These are phyloP conservation scores for Agonum fuliginosum DNA, from an alignment of 2,888 invertebrate species.

Conservation along the genomic window DNA sequence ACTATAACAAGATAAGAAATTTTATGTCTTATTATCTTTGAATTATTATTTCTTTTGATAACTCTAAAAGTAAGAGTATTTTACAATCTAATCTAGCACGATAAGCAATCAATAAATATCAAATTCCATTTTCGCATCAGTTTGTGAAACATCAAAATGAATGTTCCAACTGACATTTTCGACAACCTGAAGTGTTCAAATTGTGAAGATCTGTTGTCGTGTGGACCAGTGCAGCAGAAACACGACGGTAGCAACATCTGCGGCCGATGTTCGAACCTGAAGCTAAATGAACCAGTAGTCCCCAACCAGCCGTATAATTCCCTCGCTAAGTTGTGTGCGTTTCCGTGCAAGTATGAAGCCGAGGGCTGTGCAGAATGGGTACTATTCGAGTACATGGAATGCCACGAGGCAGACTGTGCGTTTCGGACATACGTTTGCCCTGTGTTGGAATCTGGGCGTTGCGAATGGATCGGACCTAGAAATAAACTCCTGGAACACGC, in stretches of 20 bases:
- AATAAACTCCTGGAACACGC: too few relatives aligned
- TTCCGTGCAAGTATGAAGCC: conserved; percentile 12
- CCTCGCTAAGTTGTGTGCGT: not conserved
- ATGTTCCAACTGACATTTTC: not conserved
- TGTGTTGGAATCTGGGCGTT: not conserved
- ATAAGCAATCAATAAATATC: too few relatives aligned
- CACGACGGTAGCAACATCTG: not conserved
- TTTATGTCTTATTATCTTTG: too few relatives aligned
- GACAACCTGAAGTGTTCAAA: not conserved
- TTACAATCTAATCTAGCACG: too few relatives aligned
- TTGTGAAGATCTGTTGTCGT: not conserved
- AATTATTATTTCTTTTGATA: too few relatives aligned
- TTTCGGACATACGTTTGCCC: not conserved
- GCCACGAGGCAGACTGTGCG: not conserved
- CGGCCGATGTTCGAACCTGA: not conserved
- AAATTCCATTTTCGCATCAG: too few relatives aligned
- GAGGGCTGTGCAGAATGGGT: not conserved
- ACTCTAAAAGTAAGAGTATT: too few relatives aligned
- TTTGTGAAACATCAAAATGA: too few relatives aligned
- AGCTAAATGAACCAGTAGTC: not conserved
- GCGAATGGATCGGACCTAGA: too few relatives aligned
- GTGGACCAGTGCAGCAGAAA: not conserved
- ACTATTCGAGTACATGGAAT: not conserved
- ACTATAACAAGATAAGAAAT: too few relatives aligned
- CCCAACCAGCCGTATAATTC: not conserved